Percentiles rank a stretch among this genome's conserved stretches.
Conservation (phyloP, 2,888 invertebrate species). For the Sesia apiformis region DNA sequence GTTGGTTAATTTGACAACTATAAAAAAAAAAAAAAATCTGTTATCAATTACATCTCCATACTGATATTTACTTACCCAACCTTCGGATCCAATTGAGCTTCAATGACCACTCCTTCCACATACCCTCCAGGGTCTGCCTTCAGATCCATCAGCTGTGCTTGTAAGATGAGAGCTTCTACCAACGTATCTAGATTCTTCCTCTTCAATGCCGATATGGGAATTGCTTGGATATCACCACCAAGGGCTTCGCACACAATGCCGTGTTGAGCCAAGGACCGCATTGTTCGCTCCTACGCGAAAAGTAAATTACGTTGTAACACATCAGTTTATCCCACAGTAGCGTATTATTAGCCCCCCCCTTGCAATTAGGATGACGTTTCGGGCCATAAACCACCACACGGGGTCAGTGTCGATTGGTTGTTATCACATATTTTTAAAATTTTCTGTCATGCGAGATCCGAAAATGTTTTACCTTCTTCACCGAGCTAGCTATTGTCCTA, state of each 20-base stretch:
- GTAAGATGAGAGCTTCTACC: constrained; percentile 87
- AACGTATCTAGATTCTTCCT: constrained; percentile 84
- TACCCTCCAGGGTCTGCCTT: constrained; percentile 87
- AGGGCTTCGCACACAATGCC: constrained; percentile 89
- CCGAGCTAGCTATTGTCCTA: too few species aligned
- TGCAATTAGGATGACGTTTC: too few species aligned
- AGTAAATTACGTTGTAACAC: neutral
- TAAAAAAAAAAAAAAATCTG: too few species aligned
- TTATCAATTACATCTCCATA: too few species aligned
- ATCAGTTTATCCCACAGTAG: too few species aligned
- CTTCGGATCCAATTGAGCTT: constrained; percentile 81
- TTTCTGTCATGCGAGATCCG: too few species aligned
- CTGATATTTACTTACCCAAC: constrained; percentile 67
- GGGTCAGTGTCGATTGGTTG: too few species aligned
- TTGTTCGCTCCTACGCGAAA: constrained; percentile 78
- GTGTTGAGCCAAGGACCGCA: constrained; percentile 82
- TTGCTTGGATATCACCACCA: constrained; percentile 94
- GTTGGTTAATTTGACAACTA: too few species aligned
- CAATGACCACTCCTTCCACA: constrained; percentile 93
- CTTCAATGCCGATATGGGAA: constrained; percentile 93
- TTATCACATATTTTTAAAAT: too few species aligned
- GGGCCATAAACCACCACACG: too few species aligned
- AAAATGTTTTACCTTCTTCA: too few species aligned
- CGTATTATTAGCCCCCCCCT: too few species aligned
- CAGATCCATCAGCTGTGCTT: constrained; percentile 92